A percentile compares a stretch with the other conserved stretches of the same genome.
These are phyloP conservation scores for Lucifuga dentata DNA, from an alignment of 2,113 vertebrate genomes.

Conservation along the genomic window DNA sequence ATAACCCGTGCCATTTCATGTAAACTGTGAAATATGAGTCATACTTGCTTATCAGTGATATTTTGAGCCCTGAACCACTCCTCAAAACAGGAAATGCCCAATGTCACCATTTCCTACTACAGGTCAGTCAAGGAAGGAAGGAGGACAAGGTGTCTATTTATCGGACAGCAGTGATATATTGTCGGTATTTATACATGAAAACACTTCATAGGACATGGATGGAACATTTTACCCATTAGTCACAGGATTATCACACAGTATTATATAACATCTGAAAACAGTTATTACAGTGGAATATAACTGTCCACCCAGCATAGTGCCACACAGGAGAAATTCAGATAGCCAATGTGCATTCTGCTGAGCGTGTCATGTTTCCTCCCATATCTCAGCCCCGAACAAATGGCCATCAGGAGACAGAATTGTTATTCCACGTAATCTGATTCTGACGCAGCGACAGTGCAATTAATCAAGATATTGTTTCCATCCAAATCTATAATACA, in stretches of 20 bases:
- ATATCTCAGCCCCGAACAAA: constrained; percentile 31
- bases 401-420: constrained; percentile 5
- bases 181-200: constrained; percentile 16
- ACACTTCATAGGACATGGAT: constrained; percentile 27
- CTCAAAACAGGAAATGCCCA: constrained; percentile 52
- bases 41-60: constrained; percentile 28
- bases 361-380: constrained; percentile 56
- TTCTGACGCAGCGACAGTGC: background rate
- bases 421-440: constrained; percentile 43
- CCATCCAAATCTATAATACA: background rate
- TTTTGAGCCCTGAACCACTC: constrained; percentile 1
- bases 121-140: constrained; percentile 52
- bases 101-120: constrained; percentile 41
- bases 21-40: background rate
- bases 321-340: too few relatives aligned
- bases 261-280: constrained; percentile 44
- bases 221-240: constrained; percentile 37
- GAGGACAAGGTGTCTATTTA: constrained; percentile 52
- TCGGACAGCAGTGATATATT: constrained; percentile 39
- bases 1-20: constrained; percentile 8
- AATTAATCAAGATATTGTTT: constrained; percentile 3
- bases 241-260: constrained; percentile 4
- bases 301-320: constrained; percentile 3
- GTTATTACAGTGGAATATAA: constrained; percentile 24
- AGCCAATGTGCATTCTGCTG: too few relatives aligned